These are phyloP conservation scores for Conus canariensis DNA, from an alignment of 2,888 invertebrate species.

Conservation along the genomic window DNA sequence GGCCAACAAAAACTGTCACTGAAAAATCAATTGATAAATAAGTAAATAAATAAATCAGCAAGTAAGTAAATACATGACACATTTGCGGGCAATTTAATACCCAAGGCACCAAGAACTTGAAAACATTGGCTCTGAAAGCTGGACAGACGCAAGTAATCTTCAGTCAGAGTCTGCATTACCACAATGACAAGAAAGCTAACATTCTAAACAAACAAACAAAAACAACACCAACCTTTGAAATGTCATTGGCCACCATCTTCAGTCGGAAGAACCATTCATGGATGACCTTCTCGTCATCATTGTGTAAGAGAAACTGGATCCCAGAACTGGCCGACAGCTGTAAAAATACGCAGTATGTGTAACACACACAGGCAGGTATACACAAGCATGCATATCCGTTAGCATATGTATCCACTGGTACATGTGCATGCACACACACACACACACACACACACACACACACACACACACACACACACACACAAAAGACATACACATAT, in stretches of 20 bases:
- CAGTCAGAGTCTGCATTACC: no score
- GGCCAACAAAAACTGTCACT: neutral
- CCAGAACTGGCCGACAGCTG: conserved; percentile 78
- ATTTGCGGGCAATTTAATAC: no score
- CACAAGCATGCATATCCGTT: neutral
- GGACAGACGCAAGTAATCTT: no score
- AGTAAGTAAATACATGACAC: no score
- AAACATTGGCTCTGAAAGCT: no score
- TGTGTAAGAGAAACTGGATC: conserved; percentile 78
- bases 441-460: neutral
- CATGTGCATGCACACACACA: neutral
- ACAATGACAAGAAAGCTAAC: no score
- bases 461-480: neutral
- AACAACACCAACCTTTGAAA: conserved; percentile 30
- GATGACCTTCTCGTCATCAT: conserved; percentile 81
- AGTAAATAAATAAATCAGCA: no score
- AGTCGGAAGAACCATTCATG: conserved; percentile 83
- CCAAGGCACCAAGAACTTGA: no score
- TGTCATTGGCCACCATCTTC: conserved; percentile 72
- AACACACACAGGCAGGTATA: neutral
- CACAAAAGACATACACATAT: neutral
- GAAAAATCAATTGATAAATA: no score
- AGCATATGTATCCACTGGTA: no score
- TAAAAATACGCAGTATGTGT: conserved; percentile 57
- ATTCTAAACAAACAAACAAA: no score